Conservation (phyloP, 1,140 invertebrate species). For the Formica selysi region DNA sequence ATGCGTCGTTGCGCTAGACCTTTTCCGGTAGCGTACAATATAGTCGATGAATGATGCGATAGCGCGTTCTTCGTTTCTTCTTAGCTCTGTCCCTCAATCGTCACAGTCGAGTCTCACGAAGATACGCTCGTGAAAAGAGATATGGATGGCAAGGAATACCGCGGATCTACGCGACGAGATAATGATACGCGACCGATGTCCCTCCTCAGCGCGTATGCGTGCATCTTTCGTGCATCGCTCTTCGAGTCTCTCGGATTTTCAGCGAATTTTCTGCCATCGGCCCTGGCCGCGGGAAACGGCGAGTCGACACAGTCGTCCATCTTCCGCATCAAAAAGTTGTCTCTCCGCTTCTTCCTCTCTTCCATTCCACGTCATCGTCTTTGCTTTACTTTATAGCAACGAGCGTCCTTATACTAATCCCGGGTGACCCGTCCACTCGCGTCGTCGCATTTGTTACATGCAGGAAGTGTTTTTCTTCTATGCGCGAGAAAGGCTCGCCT, state of each 20-base stretch:
- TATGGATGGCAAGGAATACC: slow-evolving; percentile 73
- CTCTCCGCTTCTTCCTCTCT: slow-evolving; percentile 69
- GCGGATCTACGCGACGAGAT: slow-evolving; percentile 75
- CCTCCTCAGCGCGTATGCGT: slow-evolving; percentile 63
- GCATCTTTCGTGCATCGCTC: slow-evolving; percentile 38
- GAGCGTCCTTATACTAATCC: slow-evolving; percentile 71
- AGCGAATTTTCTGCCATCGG: slow-evolving; percentile 69
- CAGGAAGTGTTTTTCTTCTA: slow-evolving; percentile 83
- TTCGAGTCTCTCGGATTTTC: slow-evolving; percentile 74
- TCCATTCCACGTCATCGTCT: slow-evolving; percentile 55
- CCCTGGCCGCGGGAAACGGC: slow-evolving; percentile 66
- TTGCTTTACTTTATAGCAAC: slow-evolving; percentile 66
- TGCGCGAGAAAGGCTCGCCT: slow-evolving; percentile 71
- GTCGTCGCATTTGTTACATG: slow-evolving; percentile 77
- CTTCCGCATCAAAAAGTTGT: slow-evolving; percentile 51
- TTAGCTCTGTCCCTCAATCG: slow-evolving; percentile 35
- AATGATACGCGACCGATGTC: slow-evolving; percentile 71
- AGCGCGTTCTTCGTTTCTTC: slow-evolving; percentile 1
- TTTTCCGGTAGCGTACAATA: slow-evolving; percentile 28
- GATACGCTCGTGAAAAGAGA: slow-evolving; percentile 66
- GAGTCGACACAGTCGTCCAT: slow-evolving; percentile 72
- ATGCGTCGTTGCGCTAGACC: slow-evolving; percentile 61
- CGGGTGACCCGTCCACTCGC: slow-evolving; percentile 83
- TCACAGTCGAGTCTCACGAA: slow-evolving; percentile 68
- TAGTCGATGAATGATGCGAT: slow-evolving; percentile 13